Evolutionary conservation across 1,140 invertebrate species (phyloP).

Genomic region (Pseudachorutes palmiensis): DNA sequence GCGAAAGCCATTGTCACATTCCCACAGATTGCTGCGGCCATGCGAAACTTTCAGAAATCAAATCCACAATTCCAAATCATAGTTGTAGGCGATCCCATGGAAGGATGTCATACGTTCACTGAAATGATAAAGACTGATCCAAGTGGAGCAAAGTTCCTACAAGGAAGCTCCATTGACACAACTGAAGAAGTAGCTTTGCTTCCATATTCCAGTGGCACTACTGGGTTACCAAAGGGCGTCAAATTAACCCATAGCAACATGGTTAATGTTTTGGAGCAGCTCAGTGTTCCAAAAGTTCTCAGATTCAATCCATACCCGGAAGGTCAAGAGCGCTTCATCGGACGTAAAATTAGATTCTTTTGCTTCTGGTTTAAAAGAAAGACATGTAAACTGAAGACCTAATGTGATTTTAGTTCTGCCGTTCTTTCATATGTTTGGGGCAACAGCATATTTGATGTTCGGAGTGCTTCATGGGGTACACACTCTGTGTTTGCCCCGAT

Average conservation of each 20-base stretch:
- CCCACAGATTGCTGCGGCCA: constrained; percentile 52
- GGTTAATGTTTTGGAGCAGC: constrained; percentile 9
- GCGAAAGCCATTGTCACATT: constrained; percentile 61
- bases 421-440: constrained; percentile 16
- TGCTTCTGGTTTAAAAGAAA: neutral
- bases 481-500: neutral
- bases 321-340: neutral
- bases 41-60: constrained; percentile 43
- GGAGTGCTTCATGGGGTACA: neutral
- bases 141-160: constrained; percentile 15
- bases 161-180: constrained; percentile 15
- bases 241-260: constrained; percentile 16
- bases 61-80: constrained; percentile 22
- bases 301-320: neutral
- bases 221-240: constrained; percentile 17
- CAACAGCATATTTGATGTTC: neutral
- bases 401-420: constrained; percentile 12
- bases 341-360: neutral
- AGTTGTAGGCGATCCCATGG: constrained; percentile 22
- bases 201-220: constrained; percentile 18
- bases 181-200: constrained; percentile 1
- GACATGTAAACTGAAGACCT: too few species aligned
- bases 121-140: constrained; percentile 27
- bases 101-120: constrained; percentile 28
- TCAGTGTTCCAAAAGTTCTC: neutral